These are phyloP conservation scores for Sarcophilus harrisii DNA, from an alignment of 2,797 vertebrate species.

Conservation along the genomic window DNA sequence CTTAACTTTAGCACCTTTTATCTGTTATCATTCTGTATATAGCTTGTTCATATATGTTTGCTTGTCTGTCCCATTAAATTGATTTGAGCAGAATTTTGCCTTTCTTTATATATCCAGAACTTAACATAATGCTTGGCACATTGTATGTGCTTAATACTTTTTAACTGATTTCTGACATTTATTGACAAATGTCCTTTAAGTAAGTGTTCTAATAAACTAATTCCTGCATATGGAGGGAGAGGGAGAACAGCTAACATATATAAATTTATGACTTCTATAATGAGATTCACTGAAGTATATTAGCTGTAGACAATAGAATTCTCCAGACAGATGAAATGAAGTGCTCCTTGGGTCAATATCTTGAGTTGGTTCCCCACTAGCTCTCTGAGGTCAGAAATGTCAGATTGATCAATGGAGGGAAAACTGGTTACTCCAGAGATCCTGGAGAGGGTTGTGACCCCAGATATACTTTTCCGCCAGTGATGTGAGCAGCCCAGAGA, in stretches of 20 bases:
- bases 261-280: not conserved
- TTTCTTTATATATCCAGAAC: not conserved
- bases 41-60: not conserved
- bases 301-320: not conserved
- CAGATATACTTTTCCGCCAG: not conserved
- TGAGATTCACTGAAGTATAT: not conserved
- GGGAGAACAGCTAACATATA: not conserved
- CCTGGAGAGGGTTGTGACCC: not conserved
- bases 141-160: not conserved
- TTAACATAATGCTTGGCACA: too few relatives aligned
- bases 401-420: not conserved
- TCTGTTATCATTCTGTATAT: not conserved
- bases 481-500: not conserved
- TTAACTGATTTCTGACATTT: not conserved
- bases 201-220: not conserved
- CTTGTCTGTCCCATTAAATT: not conserved
- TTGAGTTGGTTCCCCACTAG: not conserved
- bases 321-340: not conserved
- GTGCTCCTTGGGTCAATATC: not conserved
- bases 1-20: not conserved
- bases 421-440: not conserved
- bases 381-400: not conserved
- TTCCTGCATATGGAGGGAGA: not conserved
- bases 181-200: not conserved
- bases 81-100: not conserved